Base-by-base conservation (phyloP, 1,140 invertebrate genomes). In the Drosophila pallidifrons region DNA sequence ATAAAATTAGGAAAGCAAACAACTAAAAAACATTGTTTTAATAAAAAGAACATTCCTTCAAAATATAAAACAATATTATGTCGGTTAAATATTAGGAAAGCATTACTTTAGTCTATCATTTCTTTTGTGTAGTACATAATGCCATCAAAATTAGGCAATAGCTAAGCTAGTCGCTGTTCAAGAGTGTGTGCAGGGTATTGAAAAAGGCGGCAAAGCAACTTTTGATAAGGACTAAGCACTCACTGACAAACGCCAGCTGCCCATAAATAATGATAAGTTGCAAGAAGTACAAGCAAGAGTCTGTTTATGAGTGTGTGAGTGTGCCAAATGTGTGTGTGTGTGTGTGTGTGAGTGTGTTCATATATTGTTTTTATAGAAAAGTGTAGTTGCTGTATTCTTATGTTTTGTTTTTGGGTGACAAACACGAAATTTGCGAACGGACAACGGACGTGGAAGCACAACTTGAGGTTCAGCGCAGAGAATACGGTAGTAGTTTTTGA, bases 401-500 rank as follows among this genome's bases (percentile, higher is more conserved):
- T 8, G 7, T 49, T 32, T 25, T 25, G 20, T 25, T 28, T n/a
- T 68, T 61, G 13, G n/a, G 55, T 64, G 49, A 41, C 28, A 47
- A 59, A 6, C 16, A 32, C 55, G 32, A 60, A 74, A 74, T 74
- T 65, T 57, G 32, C 10, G 46, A 68, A 68, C 52, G 52, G 54
- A 71, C 49, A 52, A 41, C 47, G 20, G 46, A 47, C 46, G 13
- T 11, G 6, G 8, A 20, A 20, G 5, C 2, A 47, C 2, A 47
- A 5, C 46, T 57, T 74, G 87, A 92, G 91, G 91, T 92, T 92
- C 91, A 89, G 87, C 67, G 91, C 91, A 92, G 91, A 82, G 61
- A 92, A 92, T 92, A 92, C 82, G 91, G 91, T 92, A 92, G 90
- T 92, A 92, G 91, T 92, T 91, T 92, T 91, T 92, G 88, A 91